phyloP scores from a whole-genome alignment of 1,140 invertebrate genomes.

The Aphelenchoides avenae region DNA sequence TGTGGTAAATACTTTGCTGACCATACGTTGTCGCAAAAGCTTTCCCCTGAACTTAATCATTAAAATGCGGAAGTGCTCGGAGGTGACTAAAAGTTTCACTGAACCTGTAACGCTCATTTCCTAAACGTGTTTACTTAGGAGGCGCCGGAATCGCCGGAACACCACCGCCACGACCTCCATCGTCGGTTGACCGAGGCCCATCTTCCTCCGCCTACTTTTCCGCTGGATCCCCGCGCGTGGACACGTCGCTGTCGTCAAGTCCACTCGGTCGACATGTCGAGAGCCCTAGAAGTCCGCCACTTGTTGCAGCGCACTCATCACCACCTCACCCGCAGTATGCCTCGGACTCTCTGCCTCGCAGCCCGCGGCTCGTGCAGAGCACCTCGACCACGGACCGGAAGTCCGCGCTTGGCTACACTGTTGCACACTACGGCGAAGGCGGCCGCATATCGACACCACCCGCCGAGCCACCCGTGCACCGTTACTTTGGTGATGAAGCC shows the following conservation, averaged over 20 bases:
- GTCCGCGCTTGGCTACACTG: constrained; percentile 46
- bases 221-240: constrained; percentile 32
- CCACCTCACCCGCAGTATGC: not conserved
- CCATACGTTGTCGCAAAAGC: no score
- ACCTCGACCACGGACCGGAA: not conserved
- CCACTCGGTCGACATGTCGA: not conserved
- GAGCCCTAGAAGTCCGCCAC: no score
- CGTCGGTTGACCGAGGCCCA: constrained; percentile 28
- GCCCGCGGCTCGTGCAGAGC: constrained; percentile 11
- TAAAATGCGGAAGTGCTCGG: no score
- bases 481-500: constrained; percentile 23
- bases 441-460: not conserved
- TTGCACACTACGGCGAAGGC: constrained; percentile 44
- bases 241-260: constrained; percentile 39
- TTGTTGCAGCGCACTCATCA: constrained; percentile 9
- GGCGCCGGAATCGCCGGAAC: constrained; percentile 14
- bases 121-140: constrained; percentile 7
- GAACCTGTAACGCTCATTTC: no score
- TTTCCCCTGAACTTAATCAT: no score
- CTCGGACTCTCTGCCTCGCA: constrained; percentile 3
- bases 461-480: constrained; percentile 9
- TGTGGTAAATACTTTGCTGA: no score
- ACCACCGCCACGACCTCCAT: constrained; percentile 20
- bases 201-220: constrained; percentile 46
- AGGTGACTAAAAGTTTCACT: no score